Conservation (phyloP, 2,113 vertebrate species). For the Caretta caretta region DNA sequence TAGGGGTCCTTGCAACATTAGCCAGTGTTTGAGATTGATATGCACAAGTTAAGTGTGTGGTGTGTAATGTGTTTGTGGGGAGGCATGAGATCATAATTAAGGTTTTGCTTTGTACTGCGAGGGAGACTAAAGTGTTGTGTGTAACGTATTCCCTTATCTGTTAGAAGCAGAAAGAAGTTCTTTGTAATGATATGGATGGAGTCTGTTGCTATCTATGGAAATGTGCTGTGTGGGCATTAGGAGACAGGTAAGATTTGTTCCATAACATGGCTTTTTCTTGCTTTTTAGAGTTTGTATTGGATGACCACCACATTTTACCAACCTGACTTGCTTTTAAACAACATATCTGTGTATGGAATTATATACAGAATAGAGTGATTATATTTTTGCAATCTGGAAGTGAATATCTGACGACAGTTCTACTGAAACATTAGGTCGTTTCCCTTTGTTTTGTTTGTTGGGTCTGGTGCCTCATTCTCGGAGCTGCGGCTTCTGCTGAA, state of each 20-base stretch:
- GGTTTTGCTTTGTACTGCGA: fast-evolving
- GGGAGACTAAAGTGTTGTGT: neutral
- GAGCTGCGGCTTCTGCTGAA: neutral
- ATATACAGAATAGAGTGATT: fast-evolving
- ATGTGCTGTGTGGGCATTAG: neutral
- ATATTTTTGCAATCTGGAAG: neutral
- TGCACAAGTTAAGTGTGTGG: neutral
- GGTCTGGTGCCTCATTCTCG: neutral
- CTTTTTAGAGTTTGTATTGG: neutral
- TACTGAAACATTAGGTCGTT: neutral
- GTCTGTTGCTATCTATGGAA: slow-evolving; percentile 10
- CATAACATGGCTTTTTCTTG: neutral
- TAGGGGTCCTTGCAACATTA: neutral
- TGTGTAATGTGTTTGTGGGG: neutral
- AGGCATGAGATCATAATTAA: neutral
- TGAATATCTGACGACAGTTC: neutral
- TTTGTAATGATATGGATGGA: neutral
- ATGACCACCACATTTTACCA: neutral
- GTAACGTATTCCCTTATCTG: neutral
- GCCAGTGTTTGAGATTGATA: neutral
- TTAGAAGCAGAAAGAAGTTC: slow-evolving; percentile 34
- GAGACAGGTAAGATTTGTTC: neutral
- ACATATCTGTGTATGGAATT: neutral
- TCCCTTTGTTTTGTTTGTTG: neutral
- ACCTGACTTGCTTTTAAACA: neutral